Conservation (phyloP, 2,797 vertebrate genomes). For the Acropternis orthonyx region DNA sequence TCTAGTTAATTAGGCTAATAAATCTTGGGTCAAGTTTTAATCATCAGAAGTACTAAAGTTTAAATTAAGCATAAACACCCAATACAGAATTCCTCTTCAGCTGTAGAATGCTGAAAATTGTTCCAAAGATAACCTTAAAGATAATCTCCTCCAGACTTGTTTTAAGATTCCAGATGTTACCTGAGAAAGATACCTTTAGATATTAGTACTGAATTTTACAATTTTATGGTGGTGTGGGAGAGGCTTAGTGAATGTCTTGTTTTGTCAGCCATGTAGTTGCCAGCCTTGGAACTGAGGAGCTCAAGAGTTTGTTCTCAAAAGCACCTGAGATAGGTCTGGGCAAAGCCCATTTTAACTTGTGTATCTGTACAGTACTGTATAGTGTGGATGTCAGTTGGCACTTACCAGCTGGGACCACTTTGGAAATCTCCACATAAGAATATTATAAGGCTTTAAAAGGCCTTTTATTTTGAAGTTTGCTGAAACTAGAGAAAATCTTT, state of each 20-base stretch:
- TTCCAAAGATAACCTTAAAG: not conserved
- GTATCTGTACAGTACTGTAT: rapidly evolving
- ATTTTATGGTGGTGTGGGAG: not conserved
- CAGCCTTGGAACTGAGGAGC: not conserved
- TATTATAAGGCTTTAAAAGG: not conserved
- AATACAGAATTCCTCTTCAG: not conserved
- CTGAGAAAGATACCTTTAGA: not conserved
- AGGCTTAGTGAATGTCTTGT: not conserved
- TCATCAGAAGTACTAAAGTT: not conserved
- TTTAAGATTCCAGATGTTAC: not conserved
- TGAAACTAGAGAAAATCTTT: not conserved
- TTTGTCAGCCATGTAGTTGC: not conserved
- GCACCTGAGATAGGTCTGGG: not conserved
- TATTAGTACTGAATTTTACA: not conserved
- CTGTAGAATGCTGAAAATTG: not conserved
- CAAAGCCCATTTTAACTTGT: not conserved
- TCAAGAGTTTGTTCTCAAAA: not conserved
- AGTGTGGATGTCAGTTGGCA: not conserved
- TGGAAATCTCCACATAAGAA: not conserved
- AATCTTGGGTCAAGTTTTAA: not conserved
- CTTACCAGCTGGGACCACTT: not conserved
- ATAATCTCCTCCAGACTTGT: not conserved
- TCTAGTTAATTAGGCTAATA: not conserved
- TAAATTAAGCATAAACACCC: not conserved
- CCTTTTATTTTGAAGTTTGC: not conserved